These are phyloP conservation scores for Ormyrus labotus DNA, from an alignment of 2,888 invertebrate species.

Conservation along the genomic window DNA sequence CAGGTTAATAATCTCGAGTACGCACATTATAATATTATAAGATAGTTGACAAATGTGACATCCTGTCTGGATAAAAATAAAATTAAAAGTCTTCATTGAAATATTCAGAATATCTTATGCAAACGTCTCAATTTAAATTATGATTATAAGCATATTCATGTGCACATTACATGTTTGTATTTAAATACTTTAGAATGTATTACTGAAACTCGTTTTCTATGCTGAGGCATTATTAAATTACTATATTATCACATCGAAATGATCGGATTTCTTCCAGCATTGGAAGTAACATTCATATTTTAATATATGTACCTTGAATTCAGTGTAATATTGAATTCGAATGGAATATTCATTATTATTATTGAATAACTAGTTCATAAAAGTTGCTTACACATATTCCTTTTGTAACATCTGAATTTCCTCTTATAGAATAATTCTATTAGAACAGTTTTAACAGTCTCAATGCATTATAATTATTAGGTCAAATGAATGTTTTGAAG, in stretches of 20 bases:
- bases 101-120: slow-evolving; percentile 49
- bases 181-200: slow-evolving; percentile 41
- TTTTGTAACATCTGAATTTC: too few species aligned
- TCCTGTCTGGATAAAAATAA: slow-evolving; percentile 14
- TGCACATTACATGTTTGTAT: slow-evolving; percentile 17
- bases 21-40: slow-evolving; percentile 13
- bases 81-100: slow-evolving; percentile 27
- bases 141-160: slow-evolving; percentile 24
- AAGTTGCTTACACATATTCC: too few species aligned
- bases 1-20: slow-evolving; percentile 21
- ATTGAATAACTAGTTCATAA: background rate
- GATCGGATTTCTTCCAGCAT: slow-evolving; percentile 29
- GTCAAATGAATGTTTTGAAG: too few species aligned
- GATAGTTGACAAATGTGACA: slow-evolving; percentile 18
- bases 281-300: background rate
- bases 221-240: slow-evolving; percentile 38
- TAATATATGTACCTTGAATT: too few species aligned
- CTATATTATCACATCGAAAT: slow-evolving; percentile 37
- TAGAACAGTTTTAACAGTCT: too few species aligned
- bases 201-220: slow-evolving; percentile 37
- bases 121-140: slow-evolving; percentile 52
- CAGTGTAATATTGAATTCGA: too few species aligned
- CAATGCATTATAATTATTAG: too few species aligned
- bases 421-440: too few species aligned
- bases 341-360: background rate